These are phyloP conservation scores for Diogma glabrata DNA, from an alignment of 2,888 invertebrate genomes.

Conservation along the genomic window DNA sequence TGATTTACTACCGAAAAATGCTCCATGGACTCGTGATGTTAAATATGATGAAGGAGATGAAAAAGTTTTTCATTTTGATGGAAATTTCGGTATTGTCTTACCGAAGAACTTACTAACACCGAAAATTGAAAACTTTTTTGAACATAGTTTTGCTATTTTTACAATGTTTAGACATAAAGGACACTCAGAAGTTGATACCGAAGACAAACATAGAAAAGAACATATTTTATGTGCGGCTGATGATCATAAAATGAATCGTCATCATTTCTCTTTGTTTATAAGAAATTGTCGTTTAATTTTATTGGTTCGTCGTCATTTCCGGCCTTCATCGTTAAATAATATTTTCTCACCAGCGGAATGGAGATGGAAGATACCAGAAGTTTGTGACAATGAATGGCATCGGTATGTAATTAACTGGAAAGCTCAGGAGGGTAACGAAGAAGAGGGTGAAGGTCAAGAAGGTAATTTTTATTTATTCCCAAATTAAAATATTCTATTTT, in stretches of 20 bases:
- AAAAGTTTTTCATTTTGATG: slow-evolving; percentile 94
- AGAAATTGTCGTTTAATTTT: slow-evolving; percentile 94
- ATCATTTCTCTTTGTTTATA: slow-evolving; percentile 95
- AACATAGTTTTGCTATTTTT: slow-evolving; percentile 76
- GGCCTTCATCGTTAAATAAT: slow-evolving; percentile 85
- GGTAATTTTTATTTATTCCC: background rate
- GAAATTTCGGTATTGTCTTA: slow-evolving; percentile 77
- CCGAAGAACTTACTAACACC: slow-evolving; percentile 67
- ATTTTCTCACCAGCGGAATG: slow-evolving; percentile 97
- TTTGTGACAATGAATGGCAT: slow-evolving; percentile 98
- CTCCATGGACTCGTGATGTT: slow-evolving; percentile 70
- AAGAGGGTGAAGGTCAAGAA: slow-evolving; percentile 8
- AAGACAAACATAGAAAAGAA: slow-evolving; percentile 87
- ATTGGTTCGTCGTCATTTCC: slow-evolving; percentile 79
- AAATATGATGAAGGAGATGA: slow-evolving; percentile 80
- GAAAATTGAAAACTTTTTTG: slow-evolving; percentile 43
- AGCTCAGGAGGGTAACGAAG: slow-evolving; percentile 1
- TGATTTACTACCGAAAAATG: slow-evolving; percentile 39
- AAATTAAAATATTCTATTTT: too few species aligned
- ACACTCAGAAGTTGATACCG: slow-evolving; percentile 59
- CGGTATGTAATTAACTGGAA: slow-evolving; percentile 75
- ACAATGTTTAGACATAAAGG: slow-evolving; percentile 93
- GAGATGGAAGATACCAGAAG: slow-evolving; percentile 93
- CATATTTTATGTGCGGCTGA: slow-evolving; percentile 95
- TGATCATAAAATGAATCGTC: slow-evolving; percentile 97